Evolutionary conservation across 2,888 invertebrate genomes (phyloP).

Genomic region (Cerastoderma edule): DNA sequence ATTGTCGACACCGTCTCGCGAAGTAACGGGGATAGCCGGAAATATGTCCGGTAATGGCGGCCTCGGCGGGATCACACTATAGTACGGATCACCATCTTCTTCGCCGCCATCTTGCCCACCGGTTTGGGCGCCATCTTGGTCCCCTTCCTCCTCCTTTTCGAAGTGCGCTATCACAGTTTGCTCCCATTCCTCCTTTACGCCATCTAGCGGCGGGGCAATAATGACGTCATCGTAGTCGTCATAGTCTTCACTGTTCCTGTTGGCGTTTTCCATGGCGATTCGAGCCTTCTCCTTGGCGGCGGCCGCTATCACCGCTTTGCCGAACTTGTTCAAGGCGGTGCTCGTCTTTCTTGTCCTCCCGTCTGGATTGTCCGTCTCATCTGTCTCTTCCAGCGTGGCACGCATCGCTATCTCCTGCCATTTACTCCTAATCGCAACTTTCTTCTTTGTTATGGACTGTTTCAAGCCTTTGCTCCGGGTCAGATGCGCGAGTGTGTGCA

Average conservation of each 20-base stretch:
- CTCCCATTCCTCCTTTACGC: not conserved
- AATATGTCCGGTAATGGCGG: no score
- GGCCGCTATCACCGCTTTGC: constrained; percentile 11
- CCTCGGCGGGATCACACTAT: constrained; percentile 2
- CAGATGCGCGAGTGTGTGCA: constrained; percentile 40
- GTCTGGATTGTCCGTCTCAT: constrained; percentile 5
- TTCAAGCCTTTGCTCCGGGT: constrained; percentile 27
- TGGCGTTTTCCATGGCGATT: not conserved
- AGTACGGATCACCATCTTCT: not conserved
- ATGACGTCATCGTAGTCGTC: constrained; percentile 7
- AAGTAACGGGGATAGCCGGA: not conserved
- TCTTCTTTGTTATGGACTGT: constrained; percentile 23
- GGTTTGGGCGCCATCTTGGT: no score
- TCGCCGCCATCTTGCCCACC: no score
- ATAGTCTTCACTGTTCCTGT: not conserved
- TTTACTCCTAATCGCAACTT: constrained; percentile 12
- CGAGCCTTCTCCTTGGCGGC: constrained; percentile 12
- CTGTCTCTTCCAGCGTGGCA: not conserved
- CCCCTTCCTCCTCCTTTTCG: not conserved
- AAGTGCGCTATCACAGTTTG: constrained; percentile 5
- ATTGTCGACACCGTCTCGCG: not conserved
- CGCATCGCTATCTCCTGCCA: not conserved
- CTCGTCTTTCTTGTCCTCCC: not conserved
- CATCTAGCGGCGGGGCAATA: no score
- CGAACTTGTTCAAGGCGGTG: not conserved